Percentiles rank a stretch among this genome's conserved stretches.
Evolutionary conservation across 2,113 vertebrate genomes (phyloP).

Genomic region (Ahaetulla prasina): DNA sequence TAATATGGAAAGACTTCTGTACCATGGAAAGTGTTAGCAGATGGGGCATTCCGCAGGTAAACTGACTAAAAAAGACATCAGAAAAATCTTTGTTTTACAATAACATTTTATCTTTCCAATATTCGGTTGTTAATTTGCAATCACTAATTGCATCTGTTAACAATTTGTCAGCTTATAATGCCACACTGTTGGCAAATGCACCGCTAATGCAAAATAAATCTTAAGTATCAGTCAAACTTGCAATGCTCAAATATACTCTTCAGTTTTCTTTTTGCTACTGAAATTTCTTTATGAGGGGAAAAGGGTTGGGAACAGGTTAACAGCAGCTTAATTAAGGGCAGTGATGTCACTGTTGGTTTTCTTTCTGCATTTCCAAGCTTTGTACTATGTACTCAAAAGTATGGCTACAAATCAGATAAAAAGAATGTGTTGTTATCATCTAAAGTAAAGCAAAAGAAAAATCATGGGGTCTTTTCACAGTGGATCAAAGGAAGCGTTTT

Average conservation of each 20-base stretch:
- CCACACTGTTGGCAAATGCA: neutral
- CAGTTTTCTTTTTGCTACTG: neutral
- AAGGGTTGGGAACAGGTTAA: neutral
- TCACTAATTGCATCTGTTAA: neutral
- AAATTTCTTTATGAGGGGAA: neutral
- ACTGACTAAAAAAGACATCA: neutral
- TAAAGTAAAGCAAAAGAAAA: neutral
- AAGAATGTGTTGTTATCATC: neutral
- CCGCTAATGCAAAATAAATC: neutral
- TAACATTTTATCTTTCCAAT: neutral
- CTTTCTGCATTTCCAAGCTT: neutral
- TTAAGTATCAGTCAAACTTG: neutral
- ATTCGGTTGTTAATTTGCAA: neutral
- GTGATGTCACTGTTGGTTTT: neutral
- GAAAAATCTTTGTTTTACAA: neutral
- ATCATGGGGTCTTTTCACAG: neutral
- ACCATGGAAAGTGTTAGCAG: neutral
- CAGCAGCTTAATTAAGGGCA: neutral
- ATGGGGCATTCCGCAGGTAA: neutral
- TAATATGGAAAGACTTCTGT: neutral
- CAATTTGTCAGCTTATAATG: neutral
- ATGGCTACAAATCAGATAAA: neutral
- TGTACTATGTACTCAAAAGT: neutral
- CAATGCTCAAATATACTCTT: neutral
- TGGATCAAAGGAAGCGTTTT: neutral